A percentile compares a stretch with the other conserved stretches of the same genome.
Evolutionary conservation across 1,140 invertebrate genomes (phyloP).

Genomic region (Plodia interpunctella): DNA sequence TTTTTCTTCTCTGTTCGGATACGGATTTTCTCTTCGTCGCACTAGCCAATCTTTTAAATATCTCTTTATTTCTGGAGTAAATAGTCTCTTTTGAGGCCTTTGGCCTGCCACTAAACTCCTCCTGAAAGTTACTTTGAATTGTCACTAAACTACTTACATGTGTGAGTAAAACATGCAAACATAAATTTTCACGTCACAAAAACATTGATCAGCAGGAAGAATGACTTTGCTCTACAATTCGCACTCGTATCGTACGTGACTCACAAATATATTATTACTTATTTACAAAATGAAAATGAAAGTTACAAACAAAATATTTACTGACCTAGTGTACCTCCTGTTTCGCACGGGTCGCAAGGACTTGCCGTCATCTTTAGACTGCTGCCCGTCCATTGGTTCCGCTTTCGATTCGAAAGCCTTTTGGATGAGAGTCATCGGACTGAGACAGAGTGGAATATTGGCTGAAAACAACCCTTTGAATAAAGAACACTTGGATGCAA

Average conservation of each 20-base stretch:
- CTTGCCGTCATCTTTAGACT: constrained; percentile 54
- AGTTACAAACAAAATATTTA: constrained; percentile 19
- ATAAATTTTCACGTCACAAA: constrained; percentile 11
- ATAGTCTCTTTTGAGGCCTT: constrained; percentile 81
- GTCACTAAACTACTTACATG: no score
- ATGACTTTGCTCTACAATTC: constrained; percentile 20
- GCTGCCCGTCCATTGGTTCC: constrained; percentile 44
- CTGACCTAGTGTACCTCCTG: constrained; percentile 77
- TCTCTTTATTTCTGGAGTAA: constrained; percentile 85
- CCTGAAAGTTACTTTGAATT: constrained; percentile 50
- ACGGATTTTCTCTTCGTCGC: constrained; percentile 83
- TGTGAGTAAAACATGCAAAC: constrained; percentile 14
- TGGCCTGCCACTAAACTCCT: constrained; percentile 77
- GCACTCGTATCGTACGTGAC: constrained; percentile 33
- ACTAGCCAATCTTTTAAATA: constrained; percentile 85
- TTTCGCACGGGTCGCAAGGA: constrained; percentile 77
- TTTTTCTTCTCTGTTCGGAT: constrained; percentile 85
- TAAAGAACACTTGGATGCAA: constrained; percentile 21
- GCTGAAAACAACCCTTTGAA: constrained; percentile 1
- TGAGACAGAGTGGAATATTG: constrained; percentile 2
- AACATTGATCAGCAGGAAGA: constrained; percentile 20
- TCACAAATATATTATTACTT: constrained; percentile 61
- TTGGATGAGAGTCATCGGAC: constrained; percentile 63
- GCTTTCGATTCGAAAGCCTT: constrained; percentile 38
- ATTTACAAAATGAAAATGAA: constrained; percentile 42